Percentiles rank a stretch among this genome's conserved stretches.
phyloP scores from a whole-genome alignment of 2,113 vertebrate genomes.

The Callipepla squamata region DNA sequence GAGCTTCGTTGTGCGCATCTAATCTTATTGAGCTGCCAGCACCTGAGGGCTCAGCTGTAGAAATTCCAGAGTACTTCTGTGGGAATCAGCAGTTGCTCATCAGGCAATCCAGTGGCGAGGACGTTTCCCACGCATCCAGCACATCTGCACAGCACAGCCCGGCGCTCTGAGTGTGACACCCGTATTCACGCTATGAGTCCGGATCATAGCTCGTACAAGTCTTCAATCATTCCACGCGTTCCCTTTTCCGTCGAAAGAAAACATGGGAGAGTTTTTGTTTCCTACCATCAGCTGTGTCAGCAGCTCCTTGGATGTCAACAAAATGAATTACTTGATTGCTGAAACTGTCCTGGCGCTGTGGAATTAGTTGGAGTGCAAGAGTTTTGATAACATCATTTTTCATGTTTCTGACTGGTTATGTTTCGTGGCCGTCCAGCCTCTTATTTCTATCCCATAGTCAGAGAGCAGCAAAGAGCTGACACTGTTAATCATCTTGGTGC shows the following conservation, averaged over 20 bases:
- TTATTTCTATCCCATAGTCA: background rate
- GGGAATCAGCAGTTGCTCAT: background rate
- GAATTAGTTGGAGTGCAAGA: background rate
- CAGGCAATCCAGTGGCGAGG: background rate
- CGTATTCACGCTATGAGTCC: background rate
- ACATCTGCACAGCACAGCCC: constrained; percentile 6
- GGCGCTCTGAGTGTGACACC: background rate
- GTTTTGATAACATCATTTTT: background rate
- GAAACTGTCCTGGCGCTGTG: background rate
- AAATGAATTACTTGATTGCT: background rate
- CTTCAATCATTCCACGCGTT: background rate
- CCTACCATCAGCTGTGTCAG: background rate
- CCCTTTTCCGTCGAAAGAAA: constrained; percentile 1
- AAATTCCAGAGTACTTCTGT: background rate
- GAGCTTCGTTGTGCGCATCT: background rate
- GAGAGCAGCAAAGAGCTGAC: background rate
- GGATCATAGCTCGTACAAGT: background rate
- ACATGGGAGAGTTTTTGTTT: background rate
- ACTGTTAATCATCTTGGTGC: background rate
- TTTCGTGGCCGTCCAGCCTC: background rate
- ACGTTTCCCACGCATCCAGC: constrained; percentile 2
- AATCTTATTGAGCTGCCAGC: background rate
- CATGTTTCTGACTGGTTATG: background rate
- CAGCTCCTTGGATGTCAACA: background rate
- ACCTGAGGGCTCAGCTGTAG: background rate